Conservation (phyloP, 2,113 vertebrate genomes). For the Sterna hirundo region DNA sequence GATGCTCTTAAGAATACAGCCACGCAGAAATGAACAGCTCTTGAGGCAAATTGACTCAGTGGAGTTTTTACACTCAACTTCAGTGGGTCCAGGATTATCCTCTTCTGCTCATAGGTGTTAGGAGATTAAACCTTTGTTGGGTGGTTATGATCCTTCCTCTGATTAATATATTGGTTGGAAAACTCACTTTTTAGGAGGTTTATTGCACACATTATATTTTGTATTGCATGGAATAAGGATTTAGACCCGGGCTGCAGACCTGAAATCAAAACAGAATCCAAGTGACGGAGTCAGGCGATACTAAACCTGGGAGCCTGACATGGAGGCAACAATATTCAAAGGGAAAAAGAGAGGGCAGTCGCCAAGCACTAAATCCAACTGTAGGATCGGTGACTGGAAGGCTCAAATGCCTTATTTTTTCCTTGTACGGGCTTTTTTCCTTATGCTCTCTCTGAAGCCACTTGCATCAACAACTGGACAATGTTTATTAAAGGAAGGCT, state of each 20-base stretch:
- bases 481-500: background rate
- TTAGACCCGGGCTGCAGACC: background rate
- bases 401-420: background rate
- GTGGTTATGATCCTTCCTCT: background rate
- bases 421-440: background rate
- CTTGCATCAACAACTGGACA: background rate
- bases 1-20: background rate
- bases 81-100: background rate
- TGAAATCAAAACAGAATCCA: background rate
- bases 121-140: background rate
- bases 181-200: background rate
- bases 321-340: background rate
- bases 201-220: background rate
- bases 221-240: background rate
- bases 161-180: background rate
- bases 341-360: background rate
- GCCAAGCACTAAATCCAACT: background rate
- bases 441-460: background rate
- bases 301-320: background rate
- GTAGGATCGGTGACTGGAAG: background rate
- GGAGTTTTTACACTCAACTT: background rate
- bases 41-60: background rate
- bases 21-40: background rate
- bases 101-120: background rate
- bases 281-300: background rate